Conservation (phyloP, 2,113 vertebrate species). For the Pelecanus crispus region DNA sequence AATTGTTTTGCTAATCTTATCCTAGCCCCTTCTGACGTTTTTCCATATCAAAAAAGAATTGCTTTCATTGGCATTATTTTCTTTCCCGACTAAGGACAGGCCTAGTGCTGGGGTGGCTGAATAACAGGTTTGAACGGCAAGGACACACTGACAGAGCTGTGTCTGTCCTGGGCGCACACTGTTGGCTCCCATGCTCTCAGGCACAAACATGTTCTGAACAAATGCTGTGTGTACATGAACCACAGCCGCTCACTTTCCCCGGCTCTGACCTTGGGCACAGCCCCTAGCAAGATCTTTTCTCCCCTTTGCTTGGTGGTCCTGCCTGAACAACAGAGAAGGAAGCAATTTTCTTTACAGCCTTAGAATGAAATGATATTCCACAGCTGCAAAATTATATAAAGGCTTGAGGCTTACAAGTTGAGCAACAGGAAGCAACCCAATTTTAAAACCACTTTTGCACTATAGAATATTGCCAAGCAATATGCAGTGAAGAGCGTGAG, state of each 20-base stretch:
- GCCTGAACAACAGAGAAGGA: neutral
- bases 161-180: rapidly evolving
- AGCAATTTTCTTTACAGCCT: neutral
- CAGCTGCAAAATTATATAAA: neutral
- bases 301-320: neutral
- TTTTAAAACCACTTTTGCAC: neutral
- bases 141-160: neutral
- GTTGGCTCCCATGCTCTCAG: neutral
- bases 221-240: neutral
- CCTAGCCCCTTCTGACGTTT: constrained; percentile 14
- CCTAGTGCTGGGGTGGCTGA: neutral
- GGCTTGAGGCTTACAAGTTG: neutral
- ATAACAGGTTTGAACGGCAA: neutral
- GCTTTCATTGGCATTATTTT: neutral
- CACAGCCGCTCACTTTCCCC: neutral
- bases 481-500: neutral
- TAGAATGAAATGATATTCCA: neutral
- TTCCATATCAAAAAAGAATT: constrained; percentile 15
- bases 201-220: neutral
- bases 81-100: neutral
- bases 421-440: neutral
- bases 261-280: neutral
- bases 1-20: constrained; percentile 60
- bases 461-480: neutral
- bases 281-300: neutral